phyloP scores from a whole-genome alignment of 2,113 vertebrate species.

The Urocynchramus pylzowi region DNA sequence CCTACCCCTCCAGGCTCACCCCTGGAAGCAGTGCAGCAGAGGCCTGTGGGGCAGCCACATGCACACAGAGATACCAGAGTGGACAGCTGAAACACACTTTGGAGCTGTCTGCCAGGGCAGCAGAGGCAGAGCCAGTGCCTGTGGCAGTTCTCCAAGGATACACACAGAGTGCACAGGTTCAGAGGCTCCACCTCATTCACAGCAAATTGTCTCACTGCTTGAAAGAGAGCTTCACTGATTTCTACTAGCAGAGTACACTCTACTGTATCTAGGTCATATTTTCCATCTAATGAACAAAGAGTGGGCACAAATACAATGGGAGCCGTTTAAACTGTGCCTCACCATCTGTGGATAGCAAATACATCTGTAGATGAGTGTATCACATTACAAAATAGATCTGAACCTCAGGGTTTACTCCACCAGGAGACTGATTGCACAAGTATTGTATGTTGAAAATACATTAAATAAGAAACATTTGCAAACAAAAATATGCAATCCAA shows the following conservation, averaged over 20 bases:
- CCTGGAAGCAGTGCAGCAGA: background rate
- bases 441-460: background rate
- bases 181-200: background rate
- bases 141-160: background rate
- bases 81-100: background rate
- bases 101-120: background rate
- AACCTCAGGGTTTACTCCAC: background rate
- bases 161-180: background rate
- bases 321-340: background rate
- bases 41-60: background rate
- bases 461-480: background rate
- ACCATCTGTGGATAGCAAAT: background rate
- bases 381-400: background rate
- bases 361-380: background rate
- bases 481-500: background rate
- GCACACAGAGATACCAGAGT: fast-evolving
- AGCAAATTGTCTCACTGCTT: background rate
- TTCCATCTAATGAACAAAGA: background rate
- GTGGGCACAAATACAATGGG: background rate
- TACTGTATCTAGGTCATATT: background rate
- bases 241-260: background rate
- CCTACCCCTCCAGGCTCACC: background rate
- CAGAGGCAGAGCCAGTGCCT: background rate
- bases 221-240: background rate
- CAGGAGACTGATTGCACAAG: background rate